Percentiles rank a stretch among this genome's conserved stretches.
These are phyloP conservation scores for Hypocryptadius cinnamomeus DNA, from an alignment of 2,113 vertebrate species.

Conservation along the genomic window DNA sequence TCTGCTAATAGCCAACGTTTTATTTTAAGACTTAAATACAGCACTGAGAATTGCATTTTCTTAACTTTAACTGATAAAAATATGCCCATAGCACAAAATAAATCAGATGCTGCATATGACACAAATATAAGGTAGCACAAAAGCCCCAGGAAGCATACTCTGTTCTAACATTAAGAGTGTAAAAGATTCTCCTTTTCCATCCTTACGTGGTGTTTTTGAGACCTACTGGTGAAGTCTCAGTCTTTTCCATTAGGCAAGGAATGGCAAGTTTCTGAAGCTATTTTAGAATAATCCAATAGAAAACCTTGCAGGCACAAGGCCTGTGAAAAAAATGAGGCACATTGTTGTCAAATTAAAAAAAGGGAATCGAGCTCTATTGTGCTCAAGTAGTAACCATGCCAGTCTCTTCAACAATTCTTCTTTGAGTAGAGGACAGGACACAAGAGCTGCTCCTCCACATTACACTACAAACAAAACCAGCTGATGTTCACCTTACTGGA, in stretches of 20 bases:
- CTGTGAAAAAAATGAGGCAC: neutral
- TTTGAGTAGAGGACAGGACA: neutral
- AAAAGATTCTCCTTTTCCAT: neutral
- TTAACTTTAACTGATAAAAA: neutral
- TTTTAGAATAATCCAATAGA: neutral
- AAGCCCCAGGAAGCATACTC: neutral
- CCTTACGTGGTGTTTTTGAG: neutral
- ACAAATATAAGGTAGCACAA: neutral
- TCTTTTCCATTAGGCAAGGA: neutral
- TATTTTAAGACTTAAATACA: neutral
- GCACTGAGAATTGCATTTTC: neutral
- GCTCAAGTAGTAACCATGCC: neutral
- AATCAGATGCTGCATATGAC: neutral
- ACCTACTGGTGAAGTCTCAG: neutral
- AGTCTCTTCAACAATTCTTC: neutral
- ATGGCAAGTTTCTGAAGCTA: neutral
- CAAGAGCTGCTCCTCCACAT: neutral
- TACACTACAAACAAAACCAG: neutral
- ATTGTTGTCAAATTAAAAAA: neutral
- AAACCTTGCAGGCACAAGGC: neutral
- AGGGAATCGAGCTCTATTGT: neutral
- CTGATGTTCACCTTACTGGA: neutral
- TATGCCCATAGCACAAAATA: neutral
- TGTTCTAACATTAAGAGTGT: neutral
- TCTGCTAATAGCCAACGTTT: neutral